Conservation (phyloP, 2,113 vertebrate species). For the Scortum barcoo region DNA sequence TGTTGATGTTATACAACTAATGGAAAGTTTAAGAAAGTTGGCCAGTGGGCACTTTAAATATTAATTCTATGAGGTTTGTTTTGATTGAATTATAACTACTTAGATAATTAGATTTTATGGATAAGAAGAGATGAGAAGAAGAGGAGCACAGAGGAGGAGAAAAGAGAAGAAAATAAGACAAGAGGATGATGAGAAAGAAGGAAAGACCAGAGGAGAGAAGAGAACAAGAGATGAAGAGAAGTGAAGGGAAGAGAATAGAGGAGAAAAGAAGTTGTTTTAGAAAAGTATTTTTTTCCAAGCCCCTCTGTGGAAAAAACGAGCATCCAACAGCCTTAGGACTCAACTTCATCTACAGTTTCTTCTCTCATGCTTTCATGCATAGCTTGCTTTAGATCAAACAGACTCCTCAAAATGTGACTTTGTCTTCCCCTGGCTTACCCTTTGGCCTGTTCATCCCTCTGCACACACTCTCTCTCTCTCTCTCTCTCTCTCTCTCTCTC, state of each 20-base stretch:
- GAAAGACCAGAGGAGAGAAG: background rate
- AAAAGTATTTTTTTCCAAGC: background rate
- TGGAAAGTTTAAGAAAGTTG: slow-evolving; percentile 13
- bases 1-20: background rate
- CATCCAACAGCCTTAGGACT: slow-evolving; percentile 36
- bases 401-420: slow-evolving; percentile 16
- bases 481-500: too few relatives aligned
- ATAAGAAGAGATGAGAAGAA: background rate
- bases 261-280: background rate
- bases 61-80: slow-evolving; percentile 10
- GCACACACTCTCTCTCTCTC: background rate
- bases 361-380: slow-evolving; percentile 32
- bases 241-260: background rate
- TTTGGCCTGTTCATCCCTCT: slow-evolving; percentile 24
- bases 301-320: slow-evolving; percentile 1
- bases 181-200: background rate
- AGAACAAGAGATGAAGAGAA: background rate
- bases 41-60: slow-evolving; percentile 14
- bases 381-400: slow-evolving; percentile 49
- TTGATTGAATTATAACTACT: slow-evolving; percentile 2
- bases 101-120: background rate
- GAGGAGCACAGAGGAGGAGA: background rate
- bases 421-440: slow-evolving; percentile 22
- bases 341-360: slow-evolving; percentile 39
- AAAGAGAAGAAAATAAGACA: background rate